Evolutionary conservation across 2,113 vertebrate genomes (phyloP), one percentile per base, ranked within the genome.

Genomic region (Myotis lucifugus): DNA sequence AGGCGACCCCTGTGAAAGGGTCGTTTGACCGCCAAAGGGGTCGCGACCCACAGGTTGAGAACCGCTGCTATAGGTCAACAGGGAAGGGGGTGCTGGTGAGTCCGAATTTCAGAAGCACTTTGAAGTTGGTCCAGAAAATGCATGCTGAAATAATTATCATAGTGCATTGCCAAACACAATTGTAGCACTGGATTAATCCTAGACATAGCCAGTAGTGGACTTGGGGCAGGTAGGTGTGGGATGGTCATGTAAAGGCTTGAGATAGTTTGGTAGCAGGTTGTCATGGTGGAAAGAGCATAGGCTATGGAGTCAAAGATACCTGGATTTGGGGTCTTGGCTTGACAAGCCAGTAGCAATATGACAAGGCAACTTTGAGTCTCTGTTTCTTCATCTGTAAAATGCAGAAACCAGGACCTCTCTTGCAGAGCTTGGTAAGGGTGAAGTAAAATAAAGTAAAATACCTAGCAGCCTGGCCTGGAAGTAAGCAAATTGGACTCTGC

Each of bases 351-450:
- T 50, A 78, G 70, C 52, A 59, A 2, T 56, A 15, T 11, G 19
- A 88, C 66, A 34, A 78, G 12, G 67, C 67, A 88, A 19, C 40
- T 48, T 90, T 69, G 66, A 77, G 82, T 84, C 12, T 87, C 61
- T 87, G n/a, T 86, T 74, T 64, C 46, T 90, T 92, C 40, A 73
- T 79, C 69, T 32, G 1, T 78, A 46, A 77, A 91, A 67, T 93
- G 74, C 7, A 79, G 77, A 84, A 94, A 72, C 54, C 59, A 59
- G 54, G 19, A 76, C 6, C 15, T 83, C 8, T 90, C 18, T 94
- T 37, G 42, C 4, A 81, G 81, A 59, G 40, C 40, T 78, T 83
- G n/a, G 70, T 70, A 66, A 79, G 34, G n/a, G n/a, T 42, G 59
- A 76, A 82, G 23, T 91, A 74, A 90, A 50, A 50, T 50, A 54